Evolutionary conservation across 2,888 invertebrate genomes (phyloP), one percentile per base, ranked within the genome.

Genomic region (Drosophila meridionalis): DNA sequence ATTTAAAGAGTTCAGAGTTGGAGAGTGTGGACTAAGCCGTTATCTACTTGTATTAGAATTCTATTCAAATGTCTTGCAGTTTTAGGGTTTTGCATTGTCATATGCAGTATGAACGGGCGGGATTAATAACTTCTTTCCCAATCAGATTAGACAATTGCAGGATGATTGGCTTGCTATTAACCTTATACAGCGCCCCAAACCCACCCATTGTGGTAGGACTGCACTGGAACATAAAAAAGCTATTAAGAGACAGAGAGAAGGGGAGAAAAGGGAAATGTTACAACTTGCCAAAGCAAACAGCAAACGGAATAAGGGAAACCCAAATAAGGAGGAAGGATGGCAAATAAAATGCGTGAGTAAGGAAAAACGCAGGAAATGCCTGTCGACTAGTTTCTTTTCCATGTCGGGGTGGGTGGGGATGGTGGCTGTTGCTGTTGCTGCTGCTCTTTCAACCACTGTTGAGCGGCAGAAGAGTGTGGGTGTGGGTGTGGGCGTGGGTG

Each of bases 381-480:
- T 60, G 60, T 78, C 67, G 72, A 47, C 72, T 61, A 50, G 42
- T 68, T 58, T 55, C 40, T 59, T 68, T 58, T 55, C 40, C 56
- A 50, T 50, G 47, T 34, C 52, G 28, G 30, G 36, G 43, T 38
- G 40, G 47, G 20, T 60, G 36, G 32, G 73, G 43, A 47, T 14
- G 47, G 7, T 28, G 28, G 32, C 50, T 52, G 62, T 34, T 62
- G 61, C 40, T 69, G 61, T 36, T 69, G 60, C 36, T 63, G 57
- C 36, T 55, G 53, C 50, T 50, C 59, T 87, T 83, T 78, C 87
- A 81, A 83, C 83, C 83, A 83, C 83, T 86, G 76, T 69, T 30
- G 36, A 53, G 58, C 30, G 52, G 53, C 62, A 48, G 32, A 40
- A 52, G 52, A 56, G 47, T 65, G 53, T 26, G 30, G 59, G 47